phyloP scores from a whole-genome alignment of 2,888 invertebrate genomes.

The Serrognathus titanus region DNA sequence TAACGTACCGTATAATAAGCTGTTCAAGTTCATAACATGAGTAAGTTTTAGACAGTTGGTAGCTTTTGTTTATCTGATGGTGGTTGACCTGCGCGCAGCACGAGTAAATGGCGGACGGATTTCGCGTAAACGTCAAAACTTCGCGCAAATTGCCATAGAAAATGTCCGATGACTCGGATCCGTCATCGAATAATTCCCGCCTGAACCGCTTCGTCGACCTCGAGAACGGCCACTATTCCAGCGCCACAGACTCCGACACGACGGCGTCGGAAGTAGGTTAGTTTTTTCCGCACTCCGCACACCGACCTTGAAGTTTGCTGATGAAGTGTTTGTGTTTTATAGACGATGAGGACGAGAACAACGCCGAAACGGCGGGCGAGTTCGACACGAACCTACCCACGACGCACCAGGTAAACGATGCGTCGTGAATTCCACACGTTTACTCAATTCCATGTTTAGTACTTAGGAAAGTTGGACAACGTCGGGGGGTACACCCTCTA shows the following conservation, averaged over 20 bases:
- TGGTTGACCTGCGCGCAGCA: no score
- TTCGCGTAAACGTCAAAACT: not conserved
- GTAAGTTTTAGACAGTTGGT: no score
- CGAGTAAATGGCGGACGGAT: not conserved
- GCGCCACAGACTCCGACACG: slow-evolving; percentile 7
- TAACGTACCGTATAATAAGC: no score
- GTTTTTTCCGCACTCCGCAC: not conserved
- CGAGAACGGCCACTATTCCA: slow-evolving; percentile 10
- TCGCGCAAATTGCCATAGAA: not conserved
- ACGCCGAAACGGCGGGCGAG: slow-evolving; percentile 22
- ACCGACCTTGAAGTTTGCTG: not conserved
- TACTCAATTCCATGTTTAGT: slow-evolving; percentile 32
- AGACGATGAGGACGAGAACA: slow-evolving; percentile 27
- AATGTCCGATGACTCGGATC: slow-evolving; percentile 16
- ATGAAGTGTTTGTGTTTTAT: slow-evolving; percentile 2
- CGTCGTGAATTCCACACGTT: no score
- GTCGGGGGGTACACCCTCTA: slow-evolving; percentile 46
- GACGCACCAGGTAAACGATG: slow-evolving; percentile 39
- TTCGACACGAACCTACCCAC: slow-evolving; percentile 47
- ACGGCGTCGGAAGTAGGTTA: slow-evolving; percentile 17
- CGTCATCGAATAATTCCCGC: slow-evolving; percentile 1
- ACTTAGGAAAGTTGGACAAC: slow-evolving; percentile 44
- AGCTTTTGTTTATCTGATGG: no score
- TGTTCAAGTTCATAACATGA: no score
- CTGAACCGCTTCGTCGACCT: slow-evolving; percentile 2